Base-by-base conservation (phyloP, 2,113 vertebrate genomes). In the Cololabis saira region DNA sequence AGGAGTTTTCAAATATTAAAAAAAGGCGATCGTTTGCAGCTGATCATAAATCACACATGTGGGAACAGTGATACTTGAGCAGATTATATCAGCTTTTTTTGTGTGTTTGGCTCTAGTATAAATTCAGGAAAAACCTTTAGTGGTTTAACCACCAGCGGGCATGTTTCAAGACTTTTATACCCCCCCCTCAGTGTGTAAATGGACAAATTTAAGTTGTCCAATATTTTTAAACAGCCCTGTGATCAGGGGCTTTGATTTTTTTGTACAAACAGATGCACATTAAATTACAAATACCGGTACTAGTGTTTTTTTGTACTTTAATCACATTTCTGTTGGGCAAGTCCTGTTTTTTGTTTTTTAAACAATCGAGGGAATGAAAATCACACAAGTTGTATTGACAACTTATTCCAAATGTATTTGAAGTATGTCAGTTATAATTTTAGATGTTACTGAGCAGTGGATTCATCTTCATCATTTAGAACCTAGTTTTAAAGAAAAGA, bases 401-500 rank as follows among this genome's bases (percentile, higher is more conserved):
- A 67, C 21, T 71, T 82, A 54, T 68, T 78, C 76, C 74, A 52
- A 22, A 64, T 75, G 72, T 79, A 70, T 71, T 76, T 61, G 49
- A 78, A 72, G 47, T 71, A 66, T 87, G 64, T 58, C 64, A 75
- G 91, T 92, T 94, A 93, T 96, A 95, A 95, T 93, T 95, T 86
- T 90, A 96, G 95, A 94, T 93, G 93, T 91, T 82, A 82, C 16
- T 4, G 12, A 62, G 30, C 58, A 52, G 41, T 71, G 60, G 27
- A n/a, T 70, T 78, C 76, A 56, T 80, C 52, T 74, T 40, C n/a
- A 57, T 63, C 24, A 12, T 14, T 10, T 1, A 40, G 13, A 48
- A 49, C 5, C 6, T 37, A 57, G n/a, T 16, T 51, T 47, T 56
- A 1, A 18, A 27, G 66, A 64, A 84, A 27, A 27, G 3, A 27